Percentiles rank a stretch among this genome's conserved stretches.
Conservation (phyloP, 2,797 vertebrate genomes). For the Sebastes nivosus region DNA sequence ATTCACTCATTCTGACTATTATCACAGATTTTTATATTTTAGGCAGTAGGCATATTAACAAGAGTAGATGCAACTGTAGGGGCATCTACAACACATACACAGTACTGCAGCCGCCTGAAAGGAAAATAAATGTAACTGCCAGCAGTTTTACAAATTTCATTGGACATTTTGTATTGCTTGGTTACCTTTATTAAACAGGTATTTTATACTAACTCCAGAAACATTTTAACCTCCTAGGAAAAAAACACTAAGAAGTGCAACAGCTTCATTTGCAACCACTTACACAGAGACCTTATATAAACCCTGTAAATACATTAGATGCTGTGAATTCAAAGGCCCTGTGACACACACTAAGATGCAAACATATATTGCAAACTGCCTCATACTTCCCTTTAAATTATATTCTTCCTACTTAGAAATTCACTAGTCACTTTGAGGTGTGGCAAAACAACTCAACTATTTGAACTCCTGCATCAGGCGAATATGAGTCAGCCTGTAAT, state of each 20-base stretch:
- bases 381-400: not conserved
- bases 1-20: not conserved
- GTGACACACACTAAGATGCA: not conserved
- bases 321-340: not conserved
- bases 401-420: conserved; percentile 16
- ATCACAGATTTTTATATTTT: not conserved
- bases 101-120: not conserved
- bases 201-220: not conserved
- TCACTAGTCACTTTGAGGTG: conserved; percentile 44
- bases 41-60: not conserved
- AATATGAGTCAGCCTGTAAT: conserved; percentile 68
- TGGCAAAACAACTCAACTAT: conserved; percentile 53
- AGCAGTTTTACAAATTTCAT: not conserved
- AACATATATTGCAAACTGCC: not conserved
- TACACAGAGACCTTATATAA: no score
- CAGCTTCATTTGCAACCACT: not conserved
- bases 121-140: not conserved
- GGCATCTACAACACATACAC: not conserved
- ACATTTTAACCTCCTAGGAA: not conserved
- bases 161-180: not conserved
- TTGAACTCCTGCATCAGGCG: conserved; percentile 56
- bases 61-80: not conserved
- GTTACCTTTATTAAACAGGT: not conserved
- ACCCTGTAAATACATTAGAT: not conserved
- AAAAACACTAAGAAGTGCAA: not conserved